Evolutionary conservation across 1,140 invertebrate genomes (phyloP).

Genomic region (Sarcophaga peregrina): DNA sequence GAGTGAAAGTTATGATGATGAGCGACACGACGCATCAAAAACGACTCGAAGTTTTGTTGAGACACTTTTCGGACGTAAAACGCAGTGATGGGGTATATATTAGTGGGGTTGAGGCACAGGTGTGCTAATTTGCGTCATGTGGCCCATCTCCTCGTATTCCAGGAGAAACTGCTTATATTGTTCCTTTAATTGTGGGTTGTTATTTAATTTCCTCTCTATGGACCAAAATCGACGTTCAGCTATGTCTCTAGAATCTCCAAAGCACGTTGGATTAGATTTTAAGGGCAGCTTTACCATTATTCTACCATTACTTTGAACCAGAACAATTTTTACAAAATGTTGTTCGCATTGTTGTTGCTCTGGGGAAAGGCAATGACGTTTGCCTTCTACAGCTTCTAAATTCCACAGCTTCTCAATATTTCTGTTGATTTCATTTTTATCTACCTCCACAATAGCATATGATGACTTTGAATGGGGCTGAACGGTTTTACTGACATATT

Average conservation of each 20-base stretch:
- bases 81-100: conserved; percentile 37
- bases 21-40: conserved; percentile 53
- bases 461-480: neutral
- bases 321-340: neutral
- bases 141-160: conserved; percentile 18
- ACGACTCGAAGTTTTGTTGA: too few relatives aligned
- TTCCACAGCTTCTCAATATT: conserved; percentile 15
- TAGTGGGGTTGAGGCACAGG: neutral
- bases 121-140: conserved; percentile 26
- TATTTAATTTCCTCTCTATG: too few relatives aligned
- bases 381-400: neutral
- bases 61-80: conserved; percentile 48
- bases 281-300: conserved; percentile 19
- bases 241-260: too few relatives aligned
- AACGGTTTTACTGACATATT: neutral
- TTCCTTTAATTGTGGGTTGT: too few relatives aligned
- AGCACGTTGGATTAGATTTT: too few relatives aligned
- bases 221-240: too few relatives aligned
- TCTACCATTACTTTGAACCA: neutral
- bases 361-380: neutral
- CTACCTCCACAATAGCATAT: too few relatives aligned
- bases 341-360: neutral
- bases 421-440: neutral
- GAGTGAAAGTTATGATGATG: conserved; percentile 46
- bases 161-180: too few relatives aligned